Percentiles rank a stretch among this genome's conserved stretches.
Conservation (phyloP, 1,140 invertebrate species). For the Rhopalosiphum maidis region DNA sequence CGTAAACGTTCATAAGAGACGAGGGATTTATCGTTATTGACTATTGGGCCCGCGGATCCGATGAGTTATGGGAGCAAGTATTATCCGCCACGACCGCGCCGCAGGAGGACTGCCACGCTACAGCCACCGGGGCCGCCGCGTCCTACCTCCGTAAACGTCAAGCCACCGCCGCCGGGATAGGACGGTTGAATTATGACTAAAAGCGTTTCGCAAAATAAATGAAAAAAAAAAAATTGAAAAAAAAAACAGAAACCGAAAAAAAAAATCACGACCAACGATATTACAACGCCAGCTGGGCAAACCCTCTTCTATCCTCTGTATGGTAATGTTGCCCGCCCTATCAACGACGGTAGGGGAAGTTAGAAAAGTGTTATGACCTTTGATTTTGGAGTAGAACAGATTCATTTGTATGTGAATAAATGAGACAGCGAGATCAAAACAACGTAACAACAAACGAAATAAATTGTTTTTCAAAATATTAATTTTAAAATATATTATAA, state of each 20-base stretch:
- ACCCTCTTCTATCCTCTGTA: not conserved
- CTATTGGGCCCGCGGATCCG: not conserved
- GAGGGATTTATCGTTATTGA: slow-evolving; percentile 42
- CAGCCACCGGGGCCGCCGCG: no score
- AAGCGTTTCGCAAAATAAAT: slow-evolving; percentile 23
- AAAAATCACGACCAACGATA: not conserved
- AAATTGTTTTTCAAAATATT: not conserved
- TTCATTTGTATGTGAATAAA: not conserved
- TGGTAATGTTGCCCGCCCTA: not conserved
- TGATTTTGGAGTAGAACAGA: not conserved
- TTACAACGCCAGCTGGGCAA: slow-evolving; percentile 19
- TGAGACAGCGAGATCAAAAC: not conserved
- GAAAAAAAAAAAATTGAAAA: not conserved
- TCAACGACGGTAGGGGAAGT: not conserved
- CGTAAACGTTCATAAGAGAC: slow-evolving; percentile 21
- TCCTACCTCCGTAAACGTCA: not conserved
- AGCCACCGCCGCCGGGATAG: no score
- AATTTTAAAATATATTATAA: not conserved
- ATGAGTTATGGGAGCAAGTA: slow-evolving; percentile 11
- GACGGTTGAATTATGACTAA: slow-evolving; percentile 38
- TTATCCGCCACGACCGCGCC: not conserved
- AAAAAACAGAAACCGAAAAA: not conserved
- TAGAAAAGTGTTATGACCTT: not conserved
- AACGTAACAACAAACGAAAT: not conserved
- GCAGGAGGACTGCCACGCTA: not conserved